Evolutionary conservation across 2,888 invertebrate genomes (phyloP).

Genomic region (Sinopyrophorus schimmeli): DNA sequence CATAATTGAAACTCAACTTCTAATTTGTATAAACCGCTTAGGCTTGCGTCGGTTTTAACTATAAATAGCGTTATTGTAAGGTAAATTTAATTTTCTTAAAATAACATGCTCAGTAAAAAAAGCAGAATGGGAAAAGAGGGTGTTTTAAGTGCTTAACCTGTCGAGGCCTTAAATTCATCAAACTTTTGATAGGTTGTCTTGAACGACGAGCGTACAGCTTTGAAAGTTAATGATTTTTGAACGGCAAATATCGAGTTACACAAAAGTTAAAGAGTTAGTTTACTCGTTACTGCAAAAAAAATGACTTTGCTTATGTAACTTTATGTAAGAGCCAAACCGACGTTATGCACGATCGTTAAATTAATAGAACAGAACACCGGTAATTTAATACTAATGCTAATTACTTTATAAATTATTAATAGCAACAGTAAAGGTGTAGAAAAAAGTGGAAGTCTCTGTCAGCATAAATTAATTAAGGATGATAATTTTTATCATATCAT

Average conservation of each 20-base stretch:
- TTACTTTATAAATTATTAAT: constrained; percentile 25
- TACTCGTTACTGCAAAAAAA: neutral
- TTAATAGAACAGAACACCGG: constrained; percentile 23
- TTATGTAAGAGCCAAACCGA: constrained; percentile 6
- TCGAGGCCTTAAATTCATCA: constrained; percentile 23
- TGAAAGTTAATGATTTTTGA: constrained; percentile 25
- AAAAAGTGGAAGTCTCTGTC: constrained; percentile 23
- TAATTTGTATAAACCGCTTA: too few relatives aligned
- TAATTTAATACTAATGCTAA: constrained; percentile 23
- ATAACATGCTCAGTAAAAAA: constrained; percentile 13
- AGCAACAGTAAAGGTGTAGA: constrained; percentile 23
- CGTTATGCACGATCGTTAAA: constrained; percentile 19
- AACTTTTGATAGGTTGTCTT: constrained; percentile 24
- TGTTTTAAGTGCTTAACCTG: constrained; percentile 17
- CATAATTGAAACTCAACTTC: too few relatives aligned
- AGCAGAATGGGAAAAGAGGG: constrained; percentile 12
- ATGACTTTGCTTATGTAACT: constrained; percentile 5
- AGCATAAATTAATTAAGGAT: constrained; percentile 25
- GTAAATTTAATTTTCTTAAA: constrained; percentile 20
- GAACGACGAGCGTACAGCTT: constrained; percentile 21
- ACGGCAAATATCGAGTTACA: constrained; percentile 24
- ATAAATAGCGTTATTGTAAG: too few relatives aligned
- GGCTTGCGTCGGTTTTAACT: too few relatives aligned
- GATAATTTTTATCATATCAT: constrained; percentile 22
- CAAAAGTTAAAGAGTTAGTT: constrained; percentile 1